A percentile compares a stretch with the other conserved stretches of the same genome.
Evolutionary conservation across 2,113 vertebrate species (phyloP).

Genomic region (Lethenteron reissneri): DNA sequence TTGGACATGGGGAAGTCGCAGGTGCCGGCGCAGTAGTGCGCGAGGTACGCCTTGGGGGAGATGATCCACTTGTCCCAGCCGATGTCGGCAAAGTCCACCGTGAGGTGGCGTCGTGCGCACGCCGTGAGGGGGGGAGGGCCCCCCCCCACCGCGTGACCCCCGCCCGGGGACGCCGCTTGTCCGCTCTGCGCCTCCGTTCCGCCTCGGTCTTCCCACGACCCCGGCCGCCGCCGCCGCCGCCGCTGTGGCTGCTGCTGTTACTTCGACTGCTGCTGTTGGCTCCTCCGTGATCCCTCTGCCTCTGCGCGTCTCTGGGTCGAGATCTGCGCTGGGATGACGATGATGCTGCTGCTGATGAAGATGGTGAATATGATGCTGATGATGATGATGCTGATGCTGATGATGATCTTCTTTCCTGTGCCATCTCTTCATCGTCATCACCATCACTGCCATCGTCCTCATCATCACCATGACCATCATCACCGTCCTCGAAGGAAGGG

Average conservation of each 20-base stretch:
- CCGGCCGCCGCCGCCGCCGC: too few relatives aligned
- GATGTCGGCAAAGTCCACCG: slow-evolving; percentile 90
- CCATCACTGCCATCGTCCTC: too few relatives aligned
- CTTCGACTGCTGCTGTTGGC: not conserved
- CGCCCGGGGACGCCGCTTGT: not conserved
- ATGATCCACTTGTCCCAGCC: slow-evolving; percentile 99
- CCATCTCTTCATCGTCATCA: too few relatives aligned
- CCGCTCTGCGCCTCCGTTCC: not conserved
- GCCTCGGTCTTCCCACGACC: not conserved
- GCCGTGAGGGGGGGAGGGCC: not conserved
- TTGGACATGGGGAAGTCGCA: slow-evolving; percentile 98
- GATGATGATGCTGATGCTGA: too few relatives aligned
- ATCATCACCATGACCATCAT: too few relatives aligned
- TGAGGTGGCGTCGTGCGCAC: slow-evolving; percentile 64
- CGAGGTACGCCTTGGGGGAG: slow-evolving; percentile 80
- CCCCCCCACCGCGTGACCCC: not conserved
- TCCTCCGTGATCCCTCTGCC: not conserved
- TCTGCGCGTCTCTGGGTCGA: not conserved
- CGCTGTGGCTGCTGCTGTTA: not conserved
- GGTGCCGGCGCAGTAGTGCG: slow-evolving; percentile 77
- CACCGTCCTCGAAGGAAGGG: too few relatives aligned
- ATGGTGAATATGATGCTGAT: too few relatives aligned
- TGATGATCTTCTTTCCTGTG: too few relatives aligned
- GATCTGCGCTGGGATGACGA: too few relatives aligned
- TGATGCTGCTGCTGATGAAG: too few relatives aligned